Base-by-base conservation (phyloP, 2,888 invertebrate species). In the Mythimna albipuncta region DNA sequence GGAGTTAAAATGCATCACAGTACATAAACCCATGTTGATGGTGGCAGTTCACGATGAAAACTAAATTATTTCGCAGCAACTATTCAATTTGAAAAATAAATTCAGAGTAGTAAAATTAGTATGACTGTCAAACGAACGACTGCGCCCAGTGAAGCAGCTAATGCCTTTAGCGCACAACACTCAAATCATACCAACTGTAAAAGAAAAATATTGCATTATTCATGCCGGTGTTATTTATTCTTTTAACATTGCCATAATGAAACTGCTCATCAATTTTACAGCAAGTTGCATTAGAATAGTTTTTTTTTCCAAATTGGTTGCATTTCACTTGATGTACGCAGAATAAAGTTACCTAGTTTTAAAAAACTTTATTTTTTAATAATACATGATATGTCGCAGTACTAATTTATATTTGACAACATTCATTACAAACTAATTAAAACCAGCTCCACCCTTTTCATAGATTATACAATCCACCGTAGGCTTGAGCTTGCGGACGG, bases 61-160 rank as follows among this genome's bases (percentile, higher is more conserved):
- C 58, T 50, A 79, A 80, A 67, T 82, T 78, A 80, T 78, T 61
- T 21, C 64, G n/a, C 83, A 69, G 57, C 64, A 61, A 73, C 69
- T 69, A 70, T 79, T 73, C 67, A 74, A 79, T 80, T 79, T 79
- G 55, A 41, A 55, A 69, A 73, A 78, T 82, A 68, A 78, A 79
- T 79, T 70, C 55, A 50, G 64, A 65, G 35, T 83, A 68, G 61
- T 67, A 58, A 67, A 68, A 69, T 62, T 73, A 79, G 83, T 73
- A 59, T 72, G 44, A 41, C 57, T 65, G 72, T 68, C 32, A 50
- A 64, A 57, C 62, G 59, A 66, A 38, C n/a, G 52, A 68, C 35
- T 71, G 63, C 58, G 63, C 7, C 61, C 64, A 35, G 55, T 35
- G 47, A 59, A 58, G 21, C 61, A 59, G 21, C 38, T 52, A 82